phyloP scores from a whole-genome alignment of 2,888 invertebrate species.

The Unio pictorum region DNA sequence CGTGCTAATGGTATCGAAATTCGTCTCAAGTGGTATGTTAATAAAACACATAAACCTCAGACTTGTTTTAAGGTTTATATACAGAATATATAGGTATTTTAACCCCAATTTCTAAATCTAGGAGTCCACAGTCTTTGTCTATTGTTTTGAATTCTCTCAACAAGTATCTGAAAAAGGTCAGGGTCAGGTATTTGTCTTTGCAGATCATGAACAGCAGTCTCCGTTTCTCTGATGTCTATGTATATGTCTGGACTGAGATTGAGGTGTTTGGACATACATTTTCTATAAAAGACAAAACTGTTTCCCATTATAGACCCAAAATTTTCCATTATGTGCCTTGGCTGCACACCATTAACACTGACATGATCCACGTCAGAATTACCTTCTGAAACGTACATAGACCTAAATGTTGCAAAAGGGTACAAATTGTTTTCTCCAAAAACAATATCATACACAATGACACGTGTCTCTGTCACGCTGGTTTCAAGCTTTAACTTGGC shows the following conservation, averaged over 20 bases:
- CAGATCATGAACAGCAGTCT: conserved; percentile 2
- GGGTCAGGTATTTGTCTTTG: conserved; percentile 1
- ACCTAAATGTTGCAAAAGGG: conserved; percentile 52
- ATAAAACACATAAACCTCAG: too few species aligned
- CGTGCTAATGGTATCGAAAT: too few species aligned
- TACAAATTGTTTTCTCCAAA: conserved; percentile 30
- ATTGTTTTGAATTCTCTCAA: conserved; percentile 31
- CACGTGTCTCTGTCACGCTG: conserved; percentile 36
- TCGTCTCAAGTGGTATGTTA: too few species aligned
- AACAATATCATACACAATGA: conserved; percentile 31
- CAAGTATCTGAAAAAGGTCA: conserved; percentile 17
- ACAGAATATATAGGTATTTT: background rate
- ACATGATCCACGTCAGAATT: conserved; percentile 51
- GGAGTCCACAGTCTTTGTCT: conserved; percentile 34
- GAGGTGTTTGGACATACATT: conserved; percentile 55
- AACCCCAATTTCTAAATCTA: conserved; percentile 15
- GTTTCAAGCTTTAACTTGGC: conserved; percentile 31
- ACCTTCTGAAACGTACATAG: conserved; percentile 53
- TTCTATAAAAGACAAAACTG: conserved; percentile 50
- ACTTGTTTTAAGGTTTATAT: too few species aligned
- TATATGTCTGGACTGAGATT: conserved; percentile 56
- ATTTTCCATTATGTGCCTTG: conserved; percentile 41
- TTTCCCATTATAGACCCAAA: conserved; percentile 39
- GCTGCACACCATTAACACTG: conserved; percentile 36
- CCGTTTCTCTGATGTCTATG: conserved; percentile 36